A percentile compares a stretch with the other conserved stretches of the same genome.
phyloP scores from a whole-genome alignment of 2,113 vertebrate species.

The Ophiodon elongatus region DNA sequence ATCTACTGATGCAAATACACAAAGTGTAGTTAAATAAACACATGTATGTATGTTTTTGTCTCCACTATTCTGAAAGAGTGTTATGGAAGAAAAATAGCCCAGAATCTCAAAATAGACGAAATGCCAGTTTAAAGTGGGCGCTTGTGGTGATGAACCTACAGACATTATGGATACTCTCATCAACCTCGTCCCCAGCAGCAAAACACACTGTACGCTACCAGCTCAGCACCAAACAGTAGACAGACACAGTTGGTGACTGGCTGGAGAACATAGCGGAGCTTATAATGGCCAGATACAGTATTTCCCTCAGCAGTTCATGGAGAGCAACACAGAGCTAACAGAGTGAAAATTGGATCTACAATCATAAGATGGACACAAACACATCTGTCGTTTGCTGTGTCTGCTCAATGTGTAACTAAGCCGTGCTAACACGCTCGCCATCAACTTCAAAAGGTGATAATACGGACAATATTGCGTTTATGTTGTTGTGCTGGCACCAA shows the following conservation, averaged over 20 bases:
- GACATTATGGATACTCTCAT: background rate
- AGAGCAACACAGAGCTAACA: background rate
- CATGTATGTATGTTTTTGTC: background rate
- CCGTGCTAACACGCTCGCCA: background rate
- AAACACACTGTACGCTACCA: background rate
- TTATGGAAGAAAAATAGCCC: background rate
- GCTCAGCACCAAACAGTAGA: background rate
- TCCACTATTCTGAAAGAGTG: background rate
- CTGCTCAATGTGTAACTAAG: background rate
- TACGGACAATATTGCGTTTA: too few species aligned
- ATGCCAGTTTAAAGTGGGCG: background rate
- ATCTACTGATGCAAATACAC: background rate
- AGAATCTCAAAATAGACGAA: background rate
- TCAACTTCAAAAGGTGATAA: background rate
- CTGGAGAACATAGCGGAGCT: background rate
- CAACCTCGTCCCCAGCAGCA: background rate
- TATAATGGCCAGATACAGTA: background rate
- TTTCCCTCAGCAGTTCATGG: background rate
- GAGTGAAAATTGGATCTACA: background rate
- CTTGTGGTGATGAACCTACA: background rate
- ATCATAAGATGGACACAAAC: background rate
- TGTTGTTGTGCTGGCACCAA: too few species aligned
- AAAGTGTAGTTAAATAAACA: background rate
- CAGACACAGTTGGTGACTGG: background rate
- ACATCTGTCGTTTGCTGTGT: background rate